Evolutionary conservation across 2,797 vertebrate genomes (phyloP), one percentile per base, ranked within the genome.

Genomic region (Perodicticus potto): DNA sequence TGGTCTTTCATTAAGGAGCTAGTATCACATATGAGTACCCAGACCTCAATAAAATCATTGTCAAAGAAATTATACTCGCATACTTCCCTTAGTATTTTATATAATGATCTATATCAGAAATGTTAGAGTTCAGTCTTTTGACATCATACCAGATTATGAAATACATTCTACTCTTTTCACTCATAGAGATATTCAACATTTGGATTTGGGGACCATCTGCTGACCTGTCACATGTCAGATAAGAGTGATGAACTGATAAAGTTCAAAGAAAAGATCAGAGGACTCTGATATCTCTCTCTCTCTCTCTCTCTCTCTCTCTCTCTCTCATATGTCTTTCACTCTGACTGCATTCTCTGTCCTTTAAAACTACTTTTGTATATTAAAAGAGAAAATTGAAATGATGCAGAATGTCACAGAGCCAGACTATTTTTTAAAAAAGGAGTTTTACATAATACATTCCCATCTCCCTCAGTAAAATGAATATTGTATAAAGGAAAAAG

Each of bases 61-160:
- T 49, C 12, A 65, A 85, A 95, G 10, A 88, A 76, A 81, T 29
- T 20, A 0, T 45, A 25, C 91, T 80, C 86, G 13, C 69, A 37
- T 57, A 43, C 86, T 80, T 86, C 17, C 6, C 13, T 93, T 89
- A 69, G 57, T 37, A 74, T 91, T 94, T 93, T 43, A 91, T 57
- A 74, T 72, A 73, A 63, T 67, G 32, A 43, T 93, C 23, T 70
- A 78, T 81, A 55, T 92, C 37, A 70, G 12, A 10, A 81, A 90
- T 86, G 73, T 80, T 53, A 55, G n/a, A 82, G 63, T 92, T 95
- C 81, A 93, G 45, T 9, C 23, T 93, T 95, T 96, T 78, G 55
- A 34, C 87, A 89, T 92, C n/a, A 93, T 91, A 49, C 13, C 25
- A 92, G 53, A 57, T 32, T 59, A 34, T 84, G 22, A 91, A 92